Evolutionary conservation across 2,888 invertebrate genomes (phyloP).

Genomic region (Drosophila ochracea): DNA sequence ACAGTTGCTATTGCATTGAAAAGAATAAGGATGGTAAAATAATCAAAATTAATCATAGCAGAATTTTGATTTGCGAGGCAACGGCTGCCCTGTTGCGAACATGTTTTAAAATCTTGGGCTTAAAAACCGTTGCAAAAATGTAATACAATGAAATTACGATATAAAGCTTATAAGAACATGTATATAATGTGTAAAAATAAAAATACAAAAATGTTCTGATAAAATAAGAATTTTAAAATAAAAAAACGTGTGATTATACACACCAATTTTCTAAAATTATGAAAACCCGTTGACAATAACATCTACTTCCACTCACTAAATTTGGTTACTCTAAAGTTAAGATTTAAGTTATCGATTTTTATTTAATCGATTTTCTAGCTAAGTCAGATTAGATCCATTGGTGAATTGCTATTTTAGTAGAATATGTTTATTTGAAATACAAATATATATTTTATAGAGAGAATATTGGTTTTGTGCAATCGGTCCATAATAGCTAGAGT

Average conservation of each 20-base stretch:
- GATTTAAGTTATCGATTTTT: neutral
- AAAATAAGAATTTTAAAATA: neutral
- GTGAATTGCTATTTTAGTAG: neutral
- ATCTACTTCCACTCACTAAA: neutral
- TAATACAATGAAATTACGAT: neutral
- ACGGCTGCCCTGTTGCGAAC: slow-evolving; percentile 94
- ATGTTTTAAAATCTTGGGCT: slow-evolving; percentile 95
- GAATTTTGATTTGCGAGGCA: slow-evolving; percentile 96
- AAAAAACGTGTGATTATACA: neutral
- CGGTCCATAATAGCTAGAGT: too few species aligned
- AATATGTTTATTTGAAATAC: neutral
- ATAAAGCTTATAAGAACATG: neutral
- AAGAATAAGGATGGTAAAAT: slow-evolving; percentile 94
- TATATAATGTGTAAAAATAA: neutral
- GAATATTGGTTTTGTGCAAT: neutral
- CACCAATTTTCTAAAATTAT: neutral
- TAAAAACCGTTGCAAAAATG: slow-evolving; percentile 95
- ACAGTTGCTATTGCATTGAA: slow-evolving; percentile 98
- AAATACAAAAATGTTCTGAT: neutral
- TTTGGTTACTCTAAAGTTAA: neutral
- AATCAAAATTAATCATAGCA: slow-evolving; percentile 92
- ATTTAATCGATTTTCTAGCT: neutral
- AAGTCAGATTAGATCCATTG: neutral
- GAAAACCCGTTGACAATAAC: neutral
- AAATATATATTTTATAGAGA: neutral